phyloP scores from a whole-genome alignment of 2,113 vertebrate species.

The Zosterops hypoxanthus region DNA sequence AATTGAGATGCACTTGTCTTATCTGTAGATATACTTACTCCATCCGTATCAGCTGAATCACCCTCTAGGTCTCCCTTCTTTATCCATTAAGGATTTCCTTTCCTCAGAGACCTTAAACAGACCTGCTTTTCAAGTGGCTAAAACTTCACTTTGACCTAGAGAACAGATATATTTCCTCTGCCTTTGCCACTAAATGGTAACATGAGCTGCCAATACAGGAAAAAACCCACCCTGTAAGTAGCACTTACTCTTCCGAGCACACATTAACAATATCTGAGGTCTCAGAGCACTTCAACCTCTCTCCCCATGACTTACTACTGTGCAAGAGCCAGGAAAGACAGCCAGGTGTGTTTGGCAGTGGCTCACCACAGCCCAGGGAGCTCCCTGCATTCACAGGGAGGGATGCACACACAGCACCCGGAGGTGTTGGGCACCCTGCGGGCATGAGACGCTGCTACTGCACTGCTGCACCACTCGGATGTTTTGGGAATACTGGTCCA shows the following conservation, averaged over 20 bases:
- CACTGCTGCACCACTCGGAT: neutral
- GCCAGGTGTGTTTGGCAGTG: neutral
- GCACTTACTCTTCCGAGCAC: neutral
- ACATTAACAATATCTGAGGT: neutral
- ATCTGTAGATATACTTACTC: neutral
- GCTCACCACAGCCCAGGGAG: neutral
- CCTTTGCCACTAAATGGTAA: neutral
- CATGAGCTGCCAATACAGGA: neutral
- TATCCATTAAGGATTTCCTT: neutral
- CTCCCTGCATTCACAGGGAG: rapidly evolving
- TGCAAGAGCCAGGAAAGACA: neutral
- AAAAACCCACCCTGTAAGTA: neutral
- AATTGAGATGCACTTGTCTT: neutral
- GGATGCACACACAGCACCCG: rapidly evolving
- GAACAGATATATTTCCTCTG: neutral
- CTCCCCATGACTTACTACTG: too few relatives aligned
- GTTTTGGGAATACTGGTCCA: rapidly evolving
- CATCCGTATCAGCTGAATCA: neutral
- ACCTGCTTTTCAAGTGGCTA: neutral
- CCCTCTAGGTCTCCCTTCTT: neutral
- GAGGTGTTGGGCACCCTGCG: neutral
- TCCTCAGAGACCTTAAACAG: neutral
- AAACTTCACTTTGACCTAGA: neutral
- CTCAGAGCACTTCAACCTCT: neutral
- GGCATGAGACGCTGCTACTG: rapidly evolving